Conservation (phyloP, 1,140 invertebrate species). For the Globodera ellingtonae region DNA sequence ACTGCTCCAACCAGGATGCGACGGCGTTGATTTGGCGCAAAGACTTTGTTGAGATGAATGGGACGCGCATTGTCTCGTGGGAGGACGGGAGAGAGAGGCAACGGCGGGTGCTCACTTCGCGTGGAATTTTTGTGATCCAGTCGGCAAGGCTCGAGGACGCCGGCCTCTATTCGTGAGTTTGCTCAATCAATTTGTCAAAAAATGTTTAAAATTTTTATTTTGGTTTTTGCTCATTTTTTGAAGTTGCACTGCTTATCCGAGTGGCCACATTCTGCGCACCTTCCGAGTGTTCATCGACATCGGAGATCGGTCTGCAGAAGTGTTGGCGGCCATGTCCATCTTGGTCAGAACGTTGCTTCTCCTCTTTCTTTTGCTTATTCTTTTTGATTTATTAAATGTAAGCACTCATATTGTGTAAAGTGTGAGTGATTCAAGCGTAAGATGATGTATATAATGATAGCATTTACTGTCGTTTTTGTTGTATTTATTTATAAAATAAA, state of each 20-base stretch:
- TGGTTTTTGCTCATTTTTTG: neutral
- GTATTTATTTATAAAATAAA: too few relatives aligned
- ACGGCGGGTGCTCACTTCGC: conserved; percentile 4
- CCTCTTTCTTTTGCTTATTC: neutral
- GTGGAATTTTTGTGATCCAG: conserved; percentile 6
- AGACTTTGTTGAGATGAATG: conserved; percentile 14
- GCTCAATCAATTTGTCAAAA: neutral
- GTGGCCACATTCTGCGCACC: conserved; percentile 28
- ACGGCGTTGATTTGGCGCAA: conserved; percentile 16
- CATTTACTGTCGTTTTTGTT: too few relatives aligned
- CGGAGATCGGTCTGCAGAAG: neutral
- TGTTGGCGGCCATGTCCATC: neutral
- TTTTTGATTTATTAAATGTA: neutral
- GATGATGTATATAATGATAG: too few relatives aligned
- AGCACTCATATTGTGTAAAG: neutral
- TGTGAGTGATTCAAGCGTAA: too few relatives aligned
- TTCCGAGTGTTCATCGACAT: conserved; percentile 2
- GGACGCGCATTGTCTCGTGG: neutral
- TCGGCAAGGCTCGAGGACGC: neutral
- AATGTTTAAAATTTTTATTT: neutral
- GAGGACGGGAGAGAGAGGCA: conserved; percentile 8
- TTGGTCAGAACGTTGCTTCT: neutral
- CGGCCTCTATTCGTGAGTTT: conserved; percentile 25
- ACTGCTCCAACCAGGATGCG: conserved; percentile 25
- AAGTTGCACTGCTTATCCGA: conserved; percentile 12